phyloP scores from a whole-genome alignment of 2,113 vertebrate species.

The Microcebus tavaratra region DNA sequence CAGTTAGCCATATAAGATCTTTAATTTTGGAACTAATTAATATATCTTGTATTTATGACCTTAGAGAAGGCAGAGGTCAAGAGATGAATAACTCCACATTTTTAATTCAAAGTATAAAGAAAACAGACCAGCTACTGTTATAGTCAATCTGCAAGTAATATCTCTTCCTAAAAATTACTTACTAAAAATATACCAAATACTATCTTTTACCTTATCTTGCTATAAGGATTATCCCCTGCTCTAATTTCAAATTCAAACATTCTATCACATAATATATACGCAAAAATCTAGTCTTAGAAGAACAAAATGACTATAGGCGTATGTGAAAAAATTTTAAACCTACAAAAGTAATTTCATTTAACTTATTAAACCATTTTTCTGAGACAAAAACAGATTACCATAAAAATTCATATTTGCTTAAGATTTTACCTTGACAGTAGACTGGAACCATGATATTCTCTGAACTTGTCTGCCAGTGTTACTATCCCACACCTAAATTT shows the following conservation, averaged over 20 bases:
- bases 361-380: neutral
- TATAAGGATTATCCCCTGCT: neutral
- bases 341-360: slow-evolving; percentile 8
- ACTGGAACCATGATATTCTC: slow-evolving; percentile 93
- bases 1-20: neutral
- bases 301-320: neutral
- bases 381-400: neutral
- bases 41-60: neutral
- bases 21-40: slow-evolving; percentile 3
- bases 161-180: neutral
- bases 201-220: neutral
- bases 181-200: neutral
- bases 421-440: slow-evolving; percentile 93
- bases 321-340: neutral
- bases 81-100: neutral
- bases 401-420: neutral
- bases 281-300: neutral
- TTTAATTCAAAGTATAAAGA: neutral
- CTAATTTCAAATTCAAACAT: slow-evolving; percentile 25
- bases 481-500: slow-evolving; percentile 92
- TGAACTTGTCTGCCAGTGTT: slow-evolving; percentile 89
- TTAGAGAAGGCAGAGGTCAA: neutral
- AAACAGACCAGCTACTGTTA: neutral
- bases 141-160: neutral
- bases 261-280: neutral